Percentiles rank a stretch among this genome's conserved stretches.
phyloP scores from a whole-genome alignment of 2,888 invertebrate species.

The Peribatodes rhomboidaria region DNA sequence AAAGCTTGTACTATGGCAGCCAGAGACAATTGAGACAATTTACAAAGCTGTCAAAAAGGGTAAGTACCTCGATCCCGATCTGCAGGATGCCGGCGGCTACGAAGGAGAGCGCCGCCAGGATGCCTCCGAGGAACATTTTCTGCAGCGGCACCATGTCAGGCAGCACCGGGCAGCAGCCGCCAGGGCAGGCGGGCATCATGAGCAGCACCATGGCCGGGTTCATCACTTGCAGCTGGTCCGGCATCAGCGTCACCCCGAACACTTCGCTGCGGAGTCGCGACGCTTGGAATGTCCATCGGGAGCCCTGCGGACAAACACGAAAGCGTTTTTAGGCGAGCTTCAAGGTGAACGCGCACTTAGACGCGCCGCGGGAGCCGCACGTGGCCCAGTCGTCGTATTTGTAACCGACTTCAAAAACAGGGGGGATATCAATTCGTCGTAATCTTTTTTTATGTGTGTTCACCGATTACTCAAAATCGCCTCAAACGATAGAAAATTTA shows the following conservation, averaged over 20 bases:
- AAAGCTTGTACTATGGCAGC: background rate
- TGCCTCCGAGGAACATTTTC: slow-evolving; percentile 90
- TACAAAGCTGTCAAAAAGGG: too few species aligned
- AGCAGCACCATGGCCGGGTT: slow-evolving; percentile 91
- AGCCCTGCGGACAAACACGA: slow-evolving; percentile 80
- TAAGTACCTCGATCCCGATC: slow-evolving; percentile 84
- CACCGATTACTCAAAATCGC: too few species aligned
- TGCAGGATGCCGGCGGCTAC: slow-evolving; percentile 88
- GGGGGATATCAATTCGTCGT: too few species aligned
- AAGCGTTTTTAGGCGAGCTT: too few species aligned
- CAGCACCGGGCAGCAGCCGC: slow-evolving; percentile 75
- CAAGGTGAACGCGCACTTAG: too few species aligned
- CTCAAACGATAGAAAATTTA: too few species aligned
- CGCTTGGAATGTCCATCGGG: slow-evolving; percentile 93
- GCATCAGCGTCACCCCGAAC: slow-evolving; percentile 84
- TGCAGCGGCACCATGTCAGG: slow-evolving; percentile 87
- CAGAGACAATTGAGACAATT: background rate
- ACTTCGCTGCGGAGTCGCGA: slow-evolving; percentile 89
- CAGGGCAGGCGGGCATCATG: slow-evolving; percentile 89
- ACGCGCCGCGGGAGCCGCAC: too few species aligned
- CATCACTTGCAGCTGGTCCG: slow-evolving; percentile 93
- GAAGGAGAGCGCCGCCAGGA: slow-evolving; percentile 86
- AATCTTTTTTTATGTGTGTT: too few species aligned
- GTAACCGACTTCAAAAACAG: too few species aligned
- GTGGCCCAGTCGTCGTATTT: too few species aligned